These are phyloP conservation scores for Lucifuga dentata DNA, from an alignment of 2,113 vertebrate genomes.

Conservation along the genomic window DNA sequence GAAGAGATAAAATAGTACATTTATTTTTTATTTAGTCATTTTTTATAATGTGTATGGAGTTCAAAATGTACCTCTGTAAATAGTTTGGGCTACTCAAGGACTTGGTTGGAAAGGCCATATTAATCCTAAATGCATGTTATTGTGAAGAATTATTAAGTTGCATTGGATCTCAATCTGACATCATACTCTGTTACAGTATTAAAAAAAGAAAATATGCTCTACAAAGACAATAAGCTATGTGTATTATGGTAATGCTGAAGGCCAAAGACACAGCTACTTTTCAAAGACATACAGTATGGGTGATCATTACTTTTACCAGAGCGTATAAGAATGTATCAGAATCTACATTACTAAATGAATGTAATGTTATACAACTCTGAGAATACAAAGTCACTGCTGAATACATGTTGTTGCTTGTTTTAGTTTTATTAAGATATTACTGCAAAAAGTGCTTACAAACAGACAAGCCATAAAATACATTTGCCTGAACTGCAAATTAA, in stretches of 20 bases:
- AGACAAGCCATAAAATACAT: neutral
- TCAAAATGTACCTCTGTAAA: conserved; percentile 73
- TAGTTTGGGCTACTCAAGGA: conserved; percentile 75
- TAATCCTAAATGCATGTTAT: conserved; percentile 78
- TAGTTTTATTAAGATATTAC: conserved; percentile 52
- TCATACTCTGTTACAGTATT: conserved; percentile 63
- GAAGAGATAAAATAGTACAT: conserved; percentile 79
- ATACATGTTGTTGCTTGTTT: conserved; percentile 34
- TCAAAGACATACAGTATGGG: conserved; percentile 57
- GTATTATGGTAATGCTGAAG: conserved; percentile 70
- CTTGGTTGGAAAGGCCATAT: conserved; percentile 71
- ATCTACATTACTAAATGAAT: conserved; percentile 73
- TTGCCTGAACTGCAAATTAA: conserved; percentile 21
- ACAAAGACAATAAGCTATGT: conserved; percentile 61
- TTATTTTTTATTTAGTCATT: conserved; percentile 84
- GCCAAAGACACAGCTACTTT: conserved; percentile 76
- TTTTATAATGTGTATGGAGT: conserved; percentile 76
- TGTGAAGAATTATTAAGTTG: conserved; percentile 36
- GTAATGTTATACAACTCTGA: conserved; percentile 66
- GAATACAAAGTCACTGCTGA: conserved; percentile 66
- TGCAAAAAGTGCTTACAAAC: conserved; percentile 23
- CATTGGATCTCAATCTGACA: conserved; percentile 62
- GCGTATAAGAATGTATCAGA: conserved; percentile 70
- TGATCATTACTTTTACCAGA: conserved; percentile 67
- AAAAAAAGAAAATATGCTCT: conserved; percentile 51